These are phyloP conservation scores for Aphaenogaster rudis DNA, from an alignment of 1,140 invertebrate genomes.

Conservation along the genomic window DNA sequence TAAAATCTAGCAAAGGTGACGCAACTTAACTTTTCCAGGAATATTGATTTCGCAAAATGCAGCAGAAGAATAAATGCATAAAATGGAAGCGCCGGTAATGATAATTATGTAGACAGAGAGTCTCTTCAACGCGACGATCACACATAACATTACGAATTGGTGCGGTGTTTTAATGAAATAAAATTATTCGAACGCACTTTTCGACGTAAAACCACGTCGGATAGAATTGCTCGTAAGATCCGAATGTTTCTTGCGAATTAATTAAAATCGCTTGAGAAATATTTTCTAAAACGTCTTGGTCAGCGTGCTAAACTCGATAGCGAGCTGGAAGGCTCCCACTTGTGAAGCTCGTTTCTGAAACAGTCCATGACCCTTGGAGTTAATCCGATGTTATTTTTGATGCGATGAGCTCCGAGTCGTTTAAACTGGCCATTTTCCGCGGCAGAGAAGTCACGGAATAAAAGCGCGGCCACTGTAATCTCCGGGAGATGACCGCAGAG, in stretches of 20 bases:
- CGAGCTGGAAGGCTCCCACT: not conserved
- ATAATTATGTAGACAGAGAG: not conserved
- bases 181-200: not conserved
- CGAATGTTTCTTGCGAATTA: not conserved
- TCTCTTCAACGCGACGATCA: not conserved
- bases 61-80: not conserved
- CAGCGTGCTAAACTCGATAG: not conserved
- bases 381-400: slow-evolving; percentile 58
- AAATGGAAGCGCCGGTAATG: not conserved
- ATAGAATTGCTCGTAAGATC: not conserved
- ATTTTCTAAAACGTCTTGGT: not conserved
- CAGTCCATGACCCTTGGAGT: not conserved
- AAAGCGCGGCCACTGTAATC: slow-evolving; percentile 18
- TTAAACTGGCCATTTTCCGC: slow-evolving; percentile 28
- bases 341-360: slow-evolving; percentile 28
- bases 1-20: slow-evolving; percentile 1
- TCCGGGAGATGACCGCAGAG: slow-evolving; percentile 10
- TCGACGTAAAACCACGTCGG: not conserved
- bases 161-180: not conserved
- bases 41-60: slow-evolving; percentile 2
- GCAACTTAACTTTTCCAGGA: not conserved
- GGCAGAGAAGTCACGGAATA: slow-evolving; percentile 3
- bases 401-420: slow-evolving; percentile 30
- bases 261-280: not conserved
- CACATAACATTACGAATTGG: not conserved